Percentiles rank a stretch among this genome's conserved stretches.
These are phyloP conservation scores for Tethea ocularis DNA, from an alignment of 2,888 invertebrate genomes.

Conservation along the genomic window DNA sequence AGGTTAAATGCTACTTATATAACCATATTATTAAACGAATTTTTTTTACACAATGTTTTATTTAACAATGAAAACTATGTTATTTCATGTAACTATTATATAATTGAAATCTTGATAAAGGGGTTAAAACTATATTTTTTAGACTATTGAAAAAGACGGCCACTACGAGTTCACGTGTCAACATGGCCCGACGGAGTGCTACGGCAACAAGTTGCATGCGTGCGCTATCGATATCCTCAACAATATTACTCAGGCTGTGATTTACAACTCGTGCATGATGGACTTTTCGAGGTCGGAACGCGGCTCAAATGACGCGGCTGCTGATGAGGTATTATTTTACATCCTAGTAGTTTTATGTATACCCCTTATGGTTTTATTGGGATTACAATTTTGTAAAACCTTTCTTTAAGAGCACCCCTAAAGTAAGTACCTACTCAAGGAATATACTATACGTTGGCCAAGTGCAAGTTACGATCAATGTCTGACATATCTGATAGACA, in stretches of 20 bases:
- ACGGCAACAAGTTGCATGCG: constrained; percentile 90
- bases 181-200: constrained; percentile 88
- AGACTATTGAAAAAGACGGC: constrained; percentile 32
- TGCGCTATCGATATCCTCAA: constrained; percentile 83
- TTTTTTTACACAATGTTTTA: no score
- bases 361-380: no score
- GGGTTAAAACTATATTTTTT: constrained; percentile 11
- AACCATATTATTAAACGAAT: no score
- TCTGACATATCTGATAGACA: no score
- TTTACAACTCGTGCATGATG: constrained; percentile 89
- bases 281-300: constrained; percentile 20
- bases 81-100: no score
- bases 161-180: constrained; percentile 86
- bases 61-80: no score
- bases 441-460: no score
- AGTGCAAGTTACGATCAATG: no score
- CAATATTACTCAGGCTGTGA: constrained; percentile 74
- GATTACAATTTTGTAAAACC: no score
- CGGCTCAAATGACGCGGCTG: constrained; percentile 51
- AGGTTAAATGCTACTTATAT: constrained; percentile 78
- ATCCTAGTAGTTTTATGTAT: neutral
- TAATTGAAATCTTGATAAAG: no score
- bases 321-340: constrained; percentile 40
- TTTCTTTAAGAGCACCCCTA: no score
- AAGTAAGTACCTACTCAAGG: no score